Evolutionary conservation across 2,888 invertebrate genomes (phyloP).

Genomic region (Trissolcus japonicus): DNA sequence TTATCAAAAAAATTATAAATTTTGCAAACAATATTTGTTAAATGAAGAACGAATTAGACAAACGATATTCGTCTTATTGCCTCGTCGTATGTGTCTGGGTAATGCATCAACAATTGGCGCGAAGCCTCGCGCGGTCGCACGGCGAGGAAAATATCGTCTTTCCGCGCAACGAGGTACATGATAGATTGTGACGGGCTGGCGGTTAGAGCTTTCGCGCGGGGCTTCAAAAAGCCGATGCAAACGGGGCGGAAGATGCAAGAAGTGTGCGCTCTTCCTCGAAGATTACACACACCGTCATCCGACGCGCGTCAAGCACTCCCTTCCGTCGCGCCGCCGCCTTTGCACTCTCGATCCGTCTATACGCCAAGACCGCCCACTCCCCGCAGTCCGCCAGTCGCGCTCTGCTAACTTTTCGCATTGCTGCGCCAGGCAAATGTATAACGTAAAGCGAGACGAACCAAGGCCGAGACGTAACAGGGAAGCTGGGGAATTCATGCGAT

Average conservation of each 20-base stretch:
- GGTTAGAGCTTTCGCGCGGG: conserved; percentile 58
- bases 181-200: conserved; percentile 59
- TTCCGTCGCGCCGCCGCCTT: conserved; percentile 35
- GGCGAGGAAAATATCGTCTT: conserved; percentile 51
- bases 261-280: conserved; percentile 58
- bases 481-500: conserved; percentile 43
- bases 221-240: conserved; percentile 57
- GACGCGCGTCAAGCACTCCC: conserved; percentile 48
- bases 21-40: too few relatives aligned
- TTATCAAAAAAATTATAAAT: too few relatives aligned
- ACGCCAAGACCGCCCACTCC: conserved; percentile 24
- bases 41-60: too few relatives aligned
- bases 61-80: too few relatives aligned
- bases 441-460: conserved; percentile 46
- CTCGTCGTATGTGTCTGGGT: too few relatives aligned
- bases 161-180: conserved; percentile 57
- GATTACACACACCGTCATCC: conserved; percentile 54
- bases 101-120: neutral
- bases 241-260: conserved; percentile 56
- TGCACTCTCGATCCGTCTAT: conserved; percentile 41
- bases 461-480: conserved; percentile 48
- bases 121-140: conserved; percentile 34
- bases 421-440: conserved; percentile 53
- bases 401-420: conserved; percentile 58
- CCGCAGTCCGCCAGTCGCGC: conserved; percentile 48